Base-by-base conservation (phyloP, 2,888 invertebrate species). In the Meganola albula region DNA sequence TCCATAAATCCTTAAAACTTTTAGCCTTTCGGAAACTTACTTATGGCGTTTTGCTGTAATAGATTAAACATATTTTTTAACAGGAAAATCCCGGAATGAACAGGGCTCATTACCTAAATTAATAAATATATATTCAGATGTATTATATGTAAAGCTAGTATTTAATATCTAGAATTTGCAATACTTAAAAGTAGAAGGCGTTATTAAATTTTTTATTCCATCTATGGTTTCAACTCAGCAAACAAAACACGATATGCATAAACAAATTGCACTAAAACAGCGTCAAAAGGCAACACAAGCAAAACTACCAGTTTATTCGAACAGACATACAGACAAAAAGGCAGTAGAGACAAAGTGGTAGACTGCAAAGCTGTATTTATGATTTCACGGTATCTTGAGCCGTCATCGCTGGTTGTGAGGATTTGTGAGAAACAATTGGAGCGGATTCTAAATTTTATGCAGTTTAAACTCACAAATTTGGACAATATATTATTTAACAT, bases 331-430 rank as follows among this genome's bases (percentile, higher is more conserved):
- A 39, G 22, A n/a, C 54, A 58, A 63, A 58, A 59, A 56, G 52
- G 34, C 36, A 24, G 18, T 4, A 28, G 27, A 49, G 38, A 47
- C 48, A 48, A 46, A 48, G 46, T 49, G 42, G 56, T 43, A 49
- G 58, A 60, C 56, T 49, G 55, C 48, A 44, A 46, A 53, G 66
- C 61, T 63, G 63, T 77, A 77, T 77, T 77, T 77, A 78, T 76
- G 75, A 75, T 76, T 75, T 74, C 74, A 67, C 66, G 63, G 61
- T 74, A 78, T 78, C 76, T 58, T 48, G 24, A 42, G 47, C 61
- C 71, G 72, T 75, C 77, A 76, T 76, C 76, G 64, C 65, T 51
- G 24, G 52, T 53, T 48, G 38, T 21, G 10, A n/a, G 41, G 44
- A 59, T 51, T 48, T 44, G 44, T 59, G 41, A 33, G 44, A 41